Percentiles rank a stretch among this genome's conserved stretches.
Evolutionary conservation across 1,140 invertebrate species (phyloP).

Genomic region (Drosophila jambulina): DNA sequence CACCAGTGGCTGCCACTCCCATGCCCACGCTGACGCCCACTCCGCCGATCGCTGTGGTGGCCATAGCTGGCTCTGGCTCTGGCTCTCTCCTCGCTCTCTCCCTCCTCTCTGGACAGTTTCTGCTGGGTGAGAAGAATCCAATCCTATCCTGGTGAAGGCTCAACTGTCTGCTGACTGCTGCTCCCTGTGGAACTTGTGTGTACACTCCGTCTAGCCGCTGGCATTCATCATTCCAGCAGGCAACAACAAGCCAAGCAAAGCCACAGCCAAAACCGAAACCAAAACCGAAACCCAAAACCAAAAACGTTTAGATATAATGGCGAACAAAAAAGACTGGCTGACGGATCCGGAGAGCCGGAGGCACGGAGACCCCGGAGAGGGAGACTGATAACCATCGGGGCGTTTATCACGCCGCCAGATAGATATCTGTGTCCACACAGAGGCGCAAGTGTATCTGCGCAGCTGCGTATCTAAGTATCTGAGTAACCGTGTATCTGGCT

Average conservation of each 20-base stretch:
- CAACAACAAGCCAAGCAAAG: conserved; percentile 26
- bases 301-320: conserved; percentile 69
- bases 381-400: conserved; percentile 71
- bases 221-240: conserved; percentile 71
- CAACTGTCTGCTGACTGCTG: background rate
- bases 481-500: conserved; percentile 6
- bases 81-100: background rate
- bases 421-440: conserved; percentile 36
- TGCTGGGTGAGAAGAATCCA: background rate
- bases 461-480: conserved; percentile 31
- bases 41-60: conserved; percentile 45
- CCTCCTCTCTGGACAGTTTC: background rate
- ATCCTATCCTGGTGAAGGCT: background rate
- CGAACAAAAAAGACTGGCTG: conserved; percentile 33
- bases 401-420: conserved; percentile 64
- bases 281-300: conserved; percentile 2
- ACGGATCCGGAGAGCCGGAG: conserved; percentile 23
- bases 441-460: conserved; percentile 33
- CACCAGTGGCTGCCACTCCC: conserved; percentile 14
- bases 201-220: conserved; percentile 57
- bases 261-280: conserved; percentile 9
- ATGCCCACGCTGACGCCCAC: conserved; percentile 10
- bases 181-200: conserved; percentile 47
- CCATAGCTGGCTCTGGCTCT: conserved; percentile 28
- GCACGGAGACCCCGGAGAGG: conserved; percentile 20